Conservation (phyloP, 2,113 vertebrate genomes). For the Colistium nudipinnis region DNA sequence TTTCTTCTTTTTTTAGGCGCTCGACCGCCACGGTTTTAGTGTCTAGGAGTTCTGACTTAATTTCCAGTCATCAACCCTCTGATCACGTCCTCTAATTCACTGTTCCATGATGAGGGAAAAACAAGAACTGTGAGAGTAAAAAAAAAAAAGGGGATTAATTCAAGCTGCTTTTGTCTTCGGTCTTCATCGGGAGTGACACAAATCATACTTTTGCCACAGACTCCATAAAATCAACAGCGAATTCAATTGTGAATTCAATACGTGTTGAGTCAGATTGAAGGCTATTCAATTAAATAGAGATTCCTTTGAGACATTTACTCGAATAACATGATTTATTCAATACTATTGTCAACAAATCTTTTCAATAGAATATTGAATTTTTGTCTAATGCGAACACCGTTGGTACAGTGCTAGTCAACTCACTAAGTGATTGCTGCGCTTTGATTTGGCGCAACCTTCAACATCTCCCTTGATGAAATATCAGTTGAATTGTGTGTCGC, state of each 20-base stretch:
- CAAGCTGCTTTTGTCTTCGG: neutral
- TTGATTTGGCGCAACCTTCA: constrained; percentile 2
- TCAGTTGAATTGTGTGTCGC: constrained; percentile 17
- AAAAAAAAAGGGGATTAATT: neutral
- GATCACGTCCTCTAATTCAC: no score
- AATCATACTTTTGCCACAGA: constrained; percentile 2
- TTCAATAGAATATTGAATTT: constrained; percentile 13
- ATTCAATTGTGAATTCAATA: constrained; percentile 18
- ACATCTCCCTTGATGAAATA: constrained; percentile 1
- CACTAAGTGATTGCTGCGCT: neutral
- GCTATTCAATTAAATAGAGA: no score
- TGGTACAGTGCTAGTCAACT: no score
- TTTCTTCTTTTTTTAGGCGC: no score
- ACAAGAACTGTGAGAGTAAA: neutral
- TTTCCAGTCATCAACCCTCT: no score
- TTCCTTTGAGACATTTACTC: no score
- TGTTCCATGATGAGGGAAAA: no score
- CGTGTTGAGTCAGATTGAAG: constrained; percentile 30
- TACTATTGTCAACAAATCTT: constrained; percentile 25
- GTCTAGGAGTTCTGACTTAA: no score
- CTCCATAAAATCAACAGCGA: neutral
- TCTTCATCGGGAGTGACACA: constrained; percentile 9
- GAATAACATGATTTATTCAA: constrained; percentile 1
- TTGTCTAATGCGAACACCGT: no score
- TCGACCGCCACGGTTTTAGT: no score